Evolutionary conservation across 2,113 vertebrate genomes (phyloP).

Genomic region (Erythrocercus mccallii): DNA sequence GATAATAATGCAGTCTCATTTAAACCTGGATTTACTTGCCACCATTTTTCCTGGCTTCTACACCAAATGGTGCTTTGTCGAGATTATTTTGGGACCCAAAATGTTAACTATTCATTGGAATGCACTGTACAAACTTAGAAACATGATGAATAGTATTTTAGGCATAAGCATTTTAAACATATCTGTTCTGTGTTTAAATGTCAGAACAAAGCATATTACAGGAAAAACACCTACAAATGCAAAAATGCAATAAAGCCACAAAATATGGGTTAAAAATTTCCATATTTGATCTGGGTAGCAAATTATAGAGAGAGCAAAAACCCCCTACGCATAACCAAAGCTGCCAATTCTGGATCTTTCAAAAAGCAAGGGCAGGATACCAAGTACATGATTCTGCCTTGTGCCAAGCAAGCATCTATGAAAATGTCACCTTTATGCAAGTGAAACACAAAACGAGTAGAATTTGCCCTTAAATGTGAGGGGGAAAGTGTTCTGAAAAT

Average conservation of each 20-base stretch:
- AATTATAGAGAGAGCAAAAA: conserved; percentile 63
- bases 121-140: conserved; percentile 45
- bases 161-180: conserved; percentile 34
- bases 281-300: conserved; percentile 66
- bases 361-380: conserved; percentile 73
- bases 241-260: conserved; percentile 56
- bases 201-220: conserved; percentile 61
- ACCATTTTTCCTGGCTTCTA: conserved; percentile 56
- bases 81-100: conserved; percentile 53
- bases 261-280: conserved; percentile 68
- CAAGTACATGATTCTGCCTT: conserved; percentile 68
- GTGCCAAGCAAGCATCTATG: conserved; percentile 70
- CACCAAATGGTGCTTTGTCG: conserved; percentile 27
- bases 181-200: conserved; percentile 63
- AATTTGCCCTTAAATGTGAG: conserved; percentile 71
- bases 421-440: conserved; percentile 74
- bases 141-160: conserved; percentile 52
- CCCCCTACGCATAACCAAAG: conserved; percentile 61
- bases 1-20: conserved; percentile 11
- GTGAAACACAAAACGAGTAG: conserved; percentile 62
- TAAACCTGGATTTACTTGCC: conserved; percentile 54
- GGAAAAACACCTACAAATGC: conserved; percentile 62
- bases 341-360: conserved; percentile 73
- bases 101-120: conserved; percentile 58
- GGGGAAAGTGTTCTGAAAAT: conserved; percentile 68